Evolutionary conservation across 2,797 vertebrate species (phyloP).

Genomic region (Sebastes cheni): DNA sequence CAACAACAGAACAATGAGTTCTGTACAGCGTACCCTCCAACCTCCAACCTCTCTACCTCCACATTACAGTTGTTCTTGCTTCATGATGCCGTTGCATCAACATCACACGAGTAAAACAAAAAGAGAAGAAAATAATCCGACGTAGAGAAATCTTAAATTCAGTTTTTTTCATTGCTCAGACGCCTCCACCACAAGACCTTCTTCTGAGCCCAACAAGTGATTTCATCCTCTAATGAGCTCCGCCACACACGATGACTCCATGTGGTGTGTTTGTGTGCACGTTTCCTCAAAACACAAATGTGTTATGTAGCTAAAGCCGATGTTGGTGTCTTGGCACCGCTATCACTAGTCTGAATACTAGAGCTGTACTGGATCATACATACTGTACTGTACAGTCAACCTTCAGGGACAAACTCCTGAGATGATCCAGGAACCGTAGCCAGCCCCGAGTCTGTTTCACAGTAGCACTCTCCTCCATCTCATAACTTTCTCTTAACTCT

Average conservation of each 20-base stretch:
- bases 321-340: neutral
- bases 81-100: neutral
- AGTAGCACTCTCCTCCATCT: slow-evolving; percentile 10
- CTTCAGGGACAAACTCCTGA: slow-evolving; percentile 3
- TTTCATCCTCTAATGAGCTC: slow-evolving; percentile 28
- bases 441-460: slow-evolving; percentile 8
- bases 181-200: slow-evolving; percentile 16
- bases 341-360: neutral
- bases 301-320: slow-evolving; percentile 3
- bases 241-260: slow-evolving; percentile 4
- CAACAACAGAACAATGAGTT: neutral
- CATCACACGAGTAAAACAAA: neutral
- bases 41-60: neutral
- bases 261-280: slow-evolving; percentile 2
- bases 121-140: neutral
- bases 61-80: neutral
- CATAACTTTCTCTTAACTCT: slow-evolving; percentile 11
- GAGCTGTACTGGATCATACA: neutral
- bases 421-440: slow-evolving; percentile 25
- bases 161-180: neutral
- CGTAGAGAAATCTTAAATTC: neutral
- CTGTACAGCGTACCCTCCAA: neutral
- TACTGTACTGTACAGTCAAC: neutral
- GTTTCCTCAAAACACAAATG: neutral
- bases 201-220: slow-evolving; percentile 32